These are phyloP conservation scores for Morpho deidamia DNA, from an alignment of 2,888 invertebrate genomes.

Conservation along the genomic window DNA sequence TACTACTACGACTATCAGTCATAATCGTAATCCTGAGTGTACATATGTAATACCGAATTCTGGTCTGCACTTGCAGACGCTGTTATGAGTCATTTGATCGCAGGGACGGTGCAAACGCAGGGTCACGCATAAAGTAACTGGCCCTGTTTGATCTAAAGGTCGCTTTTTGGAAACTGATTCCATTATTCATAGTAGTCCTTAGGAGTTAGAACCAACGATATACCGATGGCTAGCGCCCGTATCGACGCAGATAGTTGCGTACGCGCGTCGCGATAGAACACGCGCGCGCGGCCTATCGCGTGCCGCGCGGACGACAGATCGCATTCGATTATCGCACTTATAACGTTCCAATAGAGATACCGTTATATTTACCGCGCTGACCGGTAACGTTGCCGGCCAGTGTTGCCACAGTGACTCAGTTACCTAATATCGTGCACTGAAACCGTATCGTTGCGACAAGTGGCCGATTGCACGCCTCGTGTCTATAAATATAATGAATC, in stretches of 20 bases:
- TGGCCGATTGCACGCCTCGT: conserved; percentile 14
- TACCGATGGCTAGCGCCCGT: conserved; percentile 15
- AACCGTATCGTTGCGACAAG: conserved; percentile 43
- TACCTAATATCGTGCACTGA: conserved; percentile 46
- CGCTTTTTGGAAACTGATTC: too few relatives aligned
- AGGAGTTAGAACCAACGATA: conserved; percentile 14
- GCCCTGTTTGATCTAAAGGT: too few relatives aligned
- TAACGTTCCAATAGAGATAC: background rate
- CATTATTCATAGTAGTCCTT: conserved; percentile 4
- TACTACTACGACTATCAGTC: too few relatives aligned
- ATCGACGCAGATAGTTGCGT: conserved; percentile 21
- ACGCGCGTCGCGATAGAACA: conserved; percentile 20
- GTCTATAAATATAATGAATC: background rate
- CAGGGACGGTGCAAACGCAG: too few relatives aligned
- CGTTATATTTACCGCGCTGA: background rate
- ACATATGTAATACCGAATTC: too few relatives aligned
- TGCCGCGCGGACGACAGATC: background rate
- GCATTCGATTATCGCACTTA: conserved; percentile 8
- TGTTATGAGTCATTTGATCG: too few relatives aligned
- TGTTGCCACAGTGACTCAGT: conserved; percentile 49
- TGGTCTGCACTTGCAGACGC: too few relatives aligned
- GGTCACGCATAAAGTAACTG: too few relatives aligned
- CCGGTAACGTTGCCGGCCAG: background rate
- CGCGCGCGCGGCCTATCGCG: conserved; percentile 9
- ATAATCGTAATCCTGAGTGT: too few relatives aligned